phyloP scores from a whole-genome alignment of 1,140 invertebrate species.

The Akabosia matsudoensis region DNA sequence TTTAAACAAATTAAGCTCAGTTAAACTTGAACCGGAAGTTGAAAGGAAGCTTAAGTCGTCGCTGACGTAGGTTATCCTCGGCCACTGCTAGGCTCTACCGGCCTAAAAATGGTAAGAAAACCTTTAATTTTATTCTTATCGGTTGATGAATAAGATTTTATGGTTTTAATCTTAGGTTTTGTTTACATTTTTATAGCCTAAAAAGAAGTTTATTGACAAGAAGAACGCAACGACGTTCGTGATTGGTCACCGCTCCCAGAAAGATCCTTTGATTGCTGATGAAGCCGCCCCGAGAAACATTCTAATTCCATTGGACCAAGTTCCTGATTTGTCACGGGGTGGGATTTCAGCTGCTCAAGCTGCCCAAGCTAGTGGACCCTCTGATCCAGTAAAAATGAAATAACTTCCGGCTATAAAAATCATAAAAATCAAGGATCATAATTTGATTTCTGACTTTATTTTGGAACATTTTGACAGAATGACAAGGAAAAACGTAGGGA shows the following conservation, averaged over 20 bases:
- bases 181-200: constrained; percentile 49
- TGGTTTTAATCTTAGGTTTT: neutral
- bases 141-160: constrained; percentile 6
- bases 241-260: constrained; percentile 85
- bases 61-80: too few relatives aligned
- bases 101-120: too few relatives aligned
- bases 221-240: constrained; percentile 88
- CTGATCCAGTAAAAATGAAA: neutral
- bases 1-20: too few relatives aligned
- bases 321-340: constrained; percentile 23
- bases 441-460: too few relatives aligned
- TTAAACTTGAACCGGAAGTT: too few relatives aligned
- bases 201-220: constrained; percentile 87
- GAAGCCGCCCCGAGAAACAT: constrained; percentile 83
- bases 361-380: neutral
- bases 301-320: constrained; percentile 61
- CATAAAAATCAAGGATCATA: too few relatives aligned
- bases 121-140: too few relatives aligned
- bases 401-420: neutral
- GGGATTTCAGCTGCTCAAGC: neutral
- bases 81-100: too few relatives aligned
- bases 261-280: constrained; percentile 83
- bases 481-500: constrained; percentile 62
- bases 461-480: constrained; percentile 11
- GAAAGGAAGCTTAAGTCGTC: too few relatives aligned